Base-by-base conservation (phyloP, 2,797 vertebrate genomes). In the Poeciliopsis presidionis region DNA sequence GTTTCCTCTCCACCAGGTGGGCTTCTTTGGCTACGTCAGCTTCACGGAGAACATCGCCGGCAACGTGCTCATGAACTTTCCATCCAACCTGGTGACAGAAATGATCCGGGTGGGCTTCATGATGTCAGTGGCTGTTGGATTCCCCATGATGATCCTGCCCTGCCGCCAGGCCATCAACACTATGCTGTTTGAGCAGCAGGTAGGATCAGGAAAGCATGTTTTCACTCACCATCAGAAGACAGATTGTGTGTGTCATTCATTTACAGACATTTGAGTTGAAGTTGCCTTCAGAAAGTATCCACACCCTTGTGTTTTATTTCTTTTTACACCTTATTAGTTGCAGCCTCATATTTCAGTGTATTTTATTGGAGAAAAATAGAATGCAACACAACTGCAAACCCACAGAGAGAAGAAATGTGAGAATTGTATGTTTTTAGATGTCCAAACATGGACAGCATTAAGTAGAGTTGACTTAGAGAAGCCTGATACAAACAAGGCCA, bases 61-160 rank as follows among this genome's bases (percentile, higher is more conserved):
- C 67, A 99, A 99, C 0, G 97, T 99, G 67, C 95, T 99, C 7
- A 97, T 98, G 96, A 99, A 99, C 93, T 99, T 99, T 90, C 97
- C 98, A 0, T 98, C 98, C 87, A 99, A 99, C 94, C 92, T 97
- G 81, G 98, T 99, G 92, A 99, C 98, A 0, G 97, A 97, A 93
- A 97, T 98, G 96, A 97, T 98, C 82, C 97, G 97, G 0, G 96
- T 98, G 78, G 98, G 98, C 51, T 99, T 99, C 84, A 96, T 98
- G 97, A 99, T 99, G 98, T 99, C 98, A 0, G 98, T 99, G 91
- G 98, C 98, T 0, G 96, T 99, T 51, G 97, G 98, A 9, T 99
- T 99, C 82, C 98, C 98, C 1, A 98, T 99, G 98, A 99, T 99
- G 98, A 99, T 99, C 87, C 92, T 99, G 76, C 98, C 98, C 0